These are phyloP conservation scores for Eulemur albifrons DNA, from an alignment of 2,797 vertebrate genomes.

Conservation along the genomic window DNA sequence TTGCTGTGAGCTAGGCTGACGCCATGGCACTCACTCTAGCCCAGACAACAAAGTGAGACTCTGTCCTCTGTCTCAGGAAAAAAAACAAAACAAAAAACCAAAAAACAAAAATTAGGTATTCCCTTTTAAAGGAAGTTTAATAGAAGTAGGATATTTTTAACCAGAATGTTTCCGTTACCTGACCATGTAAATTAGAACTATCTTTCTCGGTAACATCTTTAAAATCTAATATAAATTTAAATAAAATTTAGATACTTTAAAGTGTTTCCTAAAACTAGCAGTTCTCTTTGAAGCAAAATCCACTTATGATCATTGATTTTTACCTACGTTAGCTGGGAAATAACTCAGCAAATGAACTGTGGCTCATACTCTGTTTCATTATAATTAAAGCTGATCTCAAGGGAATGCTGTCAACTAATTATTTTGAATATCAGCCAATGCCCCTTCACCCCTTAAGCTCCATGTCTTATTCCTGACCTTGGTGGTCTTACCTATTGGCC, in stretches of 20 bases:
- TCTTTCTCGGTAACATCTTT: neutral
- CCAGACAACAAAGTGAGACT: no score
- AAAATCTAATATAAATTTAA: neutral
- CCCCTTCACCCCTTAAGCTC: neutral
- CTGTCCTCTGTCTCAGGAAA: no score
- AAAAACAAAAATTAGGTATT: neutral
- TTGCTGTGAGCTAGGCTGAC: no score
- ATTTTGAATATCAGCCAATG: neutral
- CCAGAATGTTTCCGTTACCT: neutral
- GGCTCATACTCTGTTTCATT: neutral
- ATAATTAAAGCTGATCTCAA: constrained; percentile 5
- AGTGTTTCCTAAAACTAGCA: neutral
- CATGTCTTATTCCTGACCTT: neutral
- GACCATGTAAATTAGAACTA: neutral
- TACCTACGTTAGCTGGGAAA: neutral
- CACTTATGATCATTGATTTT: neutral
- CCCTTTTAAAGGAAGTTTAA: neutral
- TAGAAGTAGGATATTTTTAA: neutral
- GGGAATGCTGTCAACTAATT: neutral
- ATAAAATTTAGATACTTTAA: neutral
- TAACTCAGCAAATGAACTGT: neutral
- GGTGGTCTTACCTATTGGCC: neutral
- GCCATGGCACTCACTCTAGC: no score
- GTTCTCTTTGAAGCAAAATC: neutral
- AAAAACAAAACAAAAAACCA: no score